Evolutionary conservation across 2,113 vertebrate species (phyloP).

Genomic region (Mobula hypostoma): DNA sequence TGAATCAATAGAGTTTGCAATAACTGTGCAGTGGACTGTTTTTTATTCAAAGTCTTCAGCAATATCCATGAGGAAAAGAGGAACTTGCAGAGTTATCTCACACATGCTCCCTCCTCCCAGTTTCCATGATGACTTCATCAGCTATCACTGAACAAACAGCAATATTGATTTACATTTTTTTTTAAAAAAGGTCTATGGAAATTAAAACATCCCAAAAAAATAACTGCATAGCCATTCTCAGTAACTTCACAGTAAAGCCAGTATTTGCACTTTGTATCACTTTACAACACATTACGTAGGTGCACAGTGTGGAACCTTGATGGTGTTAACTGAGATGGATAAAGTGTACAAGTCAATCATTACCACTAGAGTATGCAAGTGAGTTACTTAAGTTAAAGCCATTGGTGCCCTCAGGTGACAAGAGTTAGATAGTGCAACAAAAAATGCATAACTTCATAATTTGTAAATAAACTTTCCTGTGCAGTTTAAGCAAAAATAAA

Average conservation of each 20-base stretch:
- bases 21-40: not conserved
- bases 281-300: not conserved
- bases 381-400: not conserved
- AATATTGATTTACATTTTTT: not conserved
- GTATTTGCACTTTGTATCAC: not conserved
- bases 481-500: not conserved
- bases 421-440: not conserved
- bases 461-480: not conserved
- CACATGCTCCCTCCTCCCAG: not conserved
- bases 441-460: not conserved
- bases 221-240: not conserved
- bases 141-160: not conserved
- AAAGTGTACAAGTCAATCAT: not conserved
- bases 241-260: not conserved
- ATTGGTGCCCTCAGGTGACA: not conserved
- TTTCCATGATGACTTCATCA: not conserved
- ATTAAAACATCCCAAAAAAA: slow-evolving; percentile 3
- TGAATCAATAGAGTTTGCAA: not conserved
- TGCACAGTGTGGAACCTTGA: not conserved
- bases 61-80: not conserved
- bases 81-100: not conserved
- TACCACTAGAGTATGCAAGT: not conserved
- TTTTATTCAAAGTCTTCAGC: not conserved
- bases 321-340: not conserved
- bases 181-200: not conserved